These are phyloP conservation scores for Eulemur mongoz DNA, from an alignment of 2,797 vertebrate genomes.

Conservation along the genomic window DNA sequence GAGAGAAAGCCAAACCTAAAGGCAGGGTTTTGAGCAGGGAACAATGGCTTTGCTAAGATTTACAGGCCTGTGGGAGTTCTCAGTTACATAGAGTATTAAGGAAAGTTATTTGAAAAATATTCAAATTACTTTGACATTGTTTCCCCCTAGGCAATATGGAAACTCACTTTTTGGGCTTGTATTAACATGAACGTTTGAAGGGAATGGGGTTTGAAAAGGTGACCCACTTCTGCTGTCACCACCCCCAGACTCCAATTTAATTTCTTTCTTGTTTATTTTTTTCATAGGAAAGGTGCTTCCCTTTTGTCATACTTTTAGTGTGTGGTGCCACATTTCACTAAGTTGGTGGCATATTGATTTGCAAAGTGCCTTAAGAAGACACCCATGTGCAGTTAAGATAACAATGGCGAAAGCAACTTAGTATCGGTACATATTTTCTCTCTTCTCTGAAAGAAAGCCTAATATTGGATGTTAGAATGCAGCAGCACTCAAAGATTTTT, in stretches of 20 bases:
- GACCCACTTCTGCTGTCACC: neutral
- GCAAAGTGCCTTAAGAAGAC: neutral
- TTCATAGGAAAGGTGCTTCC: neutral
- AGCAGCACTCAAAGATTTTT: neutral
- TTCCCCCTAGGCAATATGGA: neutral
- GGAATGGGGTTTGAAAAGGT: neutral
- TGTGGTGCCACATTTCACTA: neutral
- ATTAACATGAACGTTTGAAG: neutral
- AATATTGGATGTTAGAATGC: neutral
- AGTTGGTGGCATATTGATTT: neutral
- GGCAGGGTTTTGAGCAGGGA: neutral
- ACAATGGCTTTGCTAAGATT: constrained; percentile 34
- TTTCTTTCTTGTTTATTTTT: neutral
- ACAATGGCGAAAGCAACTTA: neutral
- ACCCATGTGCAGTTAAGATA: neutral
- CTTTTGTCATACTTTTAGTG: neutral
- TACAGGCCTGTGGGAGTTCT: constrained; percentile 19
- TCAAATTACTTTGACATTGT: neutral
- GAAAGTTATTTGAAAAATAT: constrained; percentile 49
- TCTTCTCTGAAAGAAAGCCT: neutral
- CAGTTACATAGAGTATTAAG: neutral
- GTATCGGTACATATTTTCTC: neutral
- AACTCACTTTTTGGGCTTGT: constrained; percentile 5
- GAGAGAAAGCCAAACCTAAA: constrained; percentile 28
- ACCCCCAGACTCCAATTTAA: neutral